These are phyloP conservation scores for Epicampocera succincta DNA, from an alignment of 2,888 invertebrate genomes.

Conservation along the genomic window DNA sequence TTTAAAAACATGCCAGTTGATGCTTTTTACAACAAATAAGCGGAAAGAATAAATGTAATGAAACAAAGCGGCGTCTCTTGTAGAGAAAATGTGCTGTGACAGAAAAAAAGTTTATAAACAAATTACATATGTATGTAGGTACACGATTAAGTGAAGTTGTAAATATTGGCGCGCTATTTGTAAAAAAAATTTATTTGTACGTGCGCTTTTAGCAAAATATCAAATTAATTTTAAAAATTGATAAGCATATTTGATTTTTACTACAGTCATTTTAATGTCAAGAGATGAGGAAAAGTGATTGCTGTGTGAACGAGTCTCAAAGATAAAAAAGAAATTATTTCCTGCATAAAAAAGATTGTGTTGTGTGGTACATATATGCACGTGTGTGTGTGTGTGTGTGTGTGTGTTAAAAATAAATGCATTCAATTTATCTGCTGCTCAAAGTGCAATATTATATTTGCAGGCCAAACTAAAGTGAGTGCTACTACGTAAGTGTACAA, in stretches of 20 bases:
- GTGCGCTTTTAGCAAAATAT: neutral
- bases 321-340: slow-evolving; percentile 30
- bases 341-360: slow-evolving; percentile 5
- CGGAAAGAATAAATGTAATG: neutral
- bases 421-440: slow-evolving; percentile 30
- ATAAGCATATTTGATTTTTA: slow-evolving; percentile 7
- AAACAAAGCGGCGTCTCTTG: slow-evolving; percentile 44
- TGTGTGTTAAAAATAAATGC: slow-evolving; percentile 32
- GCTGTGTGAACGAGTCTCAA: slow-evolving; percentile 12
- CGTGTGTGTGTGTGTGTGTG: neutral
- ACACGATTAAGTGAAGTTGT: neutral
- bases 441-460: slow-evolving; percentile 54
- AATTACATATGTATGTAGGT: no score
- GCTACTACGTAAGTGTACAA: slow-evolving; percentile 44
- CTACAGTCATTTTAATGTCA: slow-evolving; percentile 14
- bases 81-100: slow-evolving; percentile 14
- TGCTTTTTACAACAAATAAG: slow-evolving; percentile 31
- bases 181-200: slow-evolving; percentile 1
- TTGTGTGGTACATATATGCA: no score
- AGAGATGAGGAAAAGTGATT: slow-evolving; percentile 12
- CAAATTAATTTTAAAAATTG: neutral
- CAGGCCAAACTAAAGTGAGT: slow-evolving; percentile 45
- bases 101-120: slow-evolving; percentile 28
- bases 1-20: slow-evolving; percentile 24
- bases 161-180: slow-evolving; percentile 40